Evolutionary conservation across 2,797 vertebrate genomes (phyloP), one percentile per base, ranked within the genome.

Genomic region (Amblyopsis hoosieri): DNA sequence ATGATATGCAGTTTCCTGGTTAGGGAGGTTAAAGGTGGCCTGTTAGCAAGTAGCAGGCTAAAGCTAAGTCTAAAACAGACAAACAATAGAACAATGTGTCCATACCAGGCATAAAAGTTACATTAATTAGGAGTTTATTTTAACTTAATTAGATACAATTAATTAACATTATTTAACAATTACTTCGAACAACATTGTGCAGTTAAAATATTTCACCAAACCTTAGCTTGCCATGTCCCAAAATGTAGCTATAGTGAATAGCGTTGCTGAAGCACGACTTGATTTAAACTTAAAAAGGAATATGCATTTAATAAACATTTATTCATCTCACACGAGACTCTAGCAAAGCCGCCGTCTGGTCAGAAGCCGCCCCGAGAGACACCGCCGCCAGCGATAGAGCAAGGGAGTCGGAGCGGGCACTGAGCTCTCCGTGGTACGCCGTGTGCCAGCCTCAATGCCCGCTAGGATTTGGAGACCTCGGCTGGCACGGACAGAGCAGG

Each of bases 391-490:
- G 58, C 69, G 75, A 66, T 45, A 33, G 64, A 55, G 56, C 17
- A n/a, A 75, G 71, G 67, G 54, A 54, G 80, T 56, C 60, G 50
- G 70, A 65, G 64, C 67, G 80, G 81, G 65, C 72, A 71, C 72
- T 60, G 69, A 78, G 83, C 66, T 61, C 55, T 75, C 83, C 33
- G 79, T 87, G 88, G 80, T 89, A 90, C 84, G 87, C 82, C 72
- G 82, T 67, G 88, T 88, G 90, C 90, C 91, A 88, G 89, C 76
- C 78, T 81, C 84, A 75, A 74, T 90, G 87, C 90, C 89, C 89
- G 82, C 74, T 62, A 81, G 85, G 84, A 80, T 75, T 76, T 62
- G 53, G 83, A 87, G 86, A 81, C 83, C 84, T 87, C 76, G 82
- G 67, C 75, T 85, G 90, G 87, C 88, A 90, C 85, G 89, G 87